Evolutionary conservation across 1,140 invertebrate genomes (phyloP).

Genomic region (Ctenoplectra terminalis): DNA sequence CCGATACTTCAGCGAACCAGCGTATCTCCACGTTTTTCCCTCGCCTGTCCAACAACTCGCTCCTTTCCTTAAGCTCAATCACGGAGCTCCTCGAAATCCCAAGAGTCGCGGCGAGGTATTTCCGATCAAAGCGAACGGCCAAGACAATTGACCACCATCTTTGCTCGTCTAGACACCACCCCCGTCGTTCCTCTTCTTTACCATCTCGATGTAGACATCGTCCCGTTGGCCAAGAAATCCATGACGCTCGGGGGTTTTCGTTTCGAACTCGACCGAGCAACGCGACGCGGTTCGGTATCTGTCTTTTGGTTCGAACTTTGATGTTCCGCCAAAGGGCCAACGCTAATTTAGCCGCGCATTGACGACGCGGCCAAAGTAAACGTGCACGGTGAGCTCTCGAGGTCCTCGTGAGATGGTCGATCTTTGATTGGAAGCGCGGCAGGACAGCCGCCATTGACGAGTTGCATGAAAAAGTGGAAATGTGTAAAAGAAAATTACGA

Average conservation of each 20-base stretch:
- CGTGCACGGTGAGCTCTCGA: not conserved
- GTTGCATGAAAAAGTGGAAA: too few species aligned
- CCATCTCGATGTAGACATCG: not conserved
- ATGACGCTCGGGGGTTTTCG: not conserved
- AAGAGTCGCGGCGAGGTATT: constrained; percentile 9
- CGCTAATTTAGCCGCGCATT: constrained; percentile 1
- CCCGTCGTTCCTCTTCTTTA: constrained; percentile 1
- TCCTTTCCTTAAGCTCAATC: constrained; percentile 10
- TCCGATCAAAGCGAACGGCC: constrained; percentile 35
- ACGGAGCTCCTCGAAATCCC: constrained; percentile 28
- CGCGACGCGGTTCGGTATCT: not conserved
- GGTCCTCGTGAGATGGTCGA: not conserved
- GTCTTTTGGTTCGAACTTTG: not conserved
- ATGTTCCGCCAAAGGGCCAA: not conserved
- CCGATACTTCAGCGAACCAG: not conserved
- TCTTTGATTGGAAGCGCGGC: too few species aligned
- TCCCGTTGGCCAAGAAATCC: not conserved
- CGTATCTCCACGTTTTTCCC: not conserved
- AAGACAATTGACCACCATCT: constrained; percentile 48
- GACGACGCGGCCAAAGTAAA: not conserved
- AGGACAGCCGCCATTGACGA: too few species aligned
- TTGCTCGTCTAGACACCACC: constrained; percentile 31
- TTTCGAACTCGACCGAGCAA: not conserved
- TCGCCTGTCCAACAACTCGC: too few species aligned
- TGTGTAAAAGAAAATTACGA: too few species aligned